Percentiles rank a stretch among this genome's conserved stretches.
phyloP scores from a whole-genome alignment of 1,140 invertebrate species.

The Drosophila teissieri region DNA sequence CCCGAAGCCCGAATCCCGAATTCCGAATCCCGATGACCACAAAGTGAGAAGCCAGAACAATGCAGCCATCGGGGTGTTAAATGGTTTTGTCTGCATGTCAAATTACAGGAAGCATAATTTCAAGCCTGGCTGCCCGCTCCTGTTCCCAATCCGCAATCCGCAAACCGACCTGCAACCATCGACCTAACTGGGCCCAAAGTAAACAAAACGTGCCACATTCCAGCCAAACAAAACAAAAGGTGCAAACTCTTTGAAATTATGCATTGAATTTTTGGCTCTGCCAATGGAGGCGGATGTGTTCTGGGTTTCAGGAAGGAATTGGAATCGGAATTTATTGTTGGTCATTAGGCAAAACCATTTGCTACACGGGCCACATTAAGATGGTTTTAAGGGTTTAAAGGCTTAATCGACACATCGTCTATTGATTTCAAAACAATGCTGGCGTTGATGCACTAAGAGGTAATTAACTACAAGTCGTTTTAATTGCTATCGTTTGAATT shows the following conservation, averaged over 20 bases:
- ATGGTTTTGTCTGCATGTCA: slow-evolving; percentile 82
- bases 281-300: background rate
- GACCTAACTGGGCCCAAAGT: slow-evolving; percentile 30
- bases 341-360: slow-evolving; percentile 40
- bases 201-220: slow-evolving; percentile 43
- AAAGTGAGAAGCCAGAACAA: slow-evolving; percentile 56
- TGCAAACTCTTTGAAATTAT: slow-evolving; percentile 64
- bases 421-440: slow-evolving; percentile 2
- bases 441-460: background rate
- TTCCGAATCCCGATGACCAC: slow-evolving; percentile 7
- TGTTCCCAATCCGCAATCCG: slow-evolving; percentile 46
- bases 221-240: slow-evolving; percentile 54
- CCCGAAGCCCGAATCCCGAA: no score
- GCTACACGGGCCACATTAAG: slow-evolving; percentile 14
- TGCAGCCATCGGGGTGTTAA: slow-evolving; percentile 78
- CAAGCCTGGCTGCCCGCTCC: slow-evolving; percentile 70
- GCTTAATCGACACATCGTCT: slow-evolving; percentile 10
- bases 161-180: slow-evolving; percentile 19
- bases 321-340: slow-evolving; percentile 35
- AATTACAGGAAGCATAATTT: slow-evolving; percentile 83
- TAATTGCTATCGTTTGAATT: background rate
- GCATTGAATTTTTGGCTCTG: slow-evolving; percentile 48
- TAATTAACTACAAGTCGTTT: background rate
- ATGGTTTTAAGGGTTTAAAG: background rate
- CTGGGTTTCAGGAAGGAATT: slow-evolving; percentile 1